These are phyloP conservation scores for Sthenelais limicola DNA, from an alignment of 2,888 invertebrate species.

Conservation along the genomic window DNA sequence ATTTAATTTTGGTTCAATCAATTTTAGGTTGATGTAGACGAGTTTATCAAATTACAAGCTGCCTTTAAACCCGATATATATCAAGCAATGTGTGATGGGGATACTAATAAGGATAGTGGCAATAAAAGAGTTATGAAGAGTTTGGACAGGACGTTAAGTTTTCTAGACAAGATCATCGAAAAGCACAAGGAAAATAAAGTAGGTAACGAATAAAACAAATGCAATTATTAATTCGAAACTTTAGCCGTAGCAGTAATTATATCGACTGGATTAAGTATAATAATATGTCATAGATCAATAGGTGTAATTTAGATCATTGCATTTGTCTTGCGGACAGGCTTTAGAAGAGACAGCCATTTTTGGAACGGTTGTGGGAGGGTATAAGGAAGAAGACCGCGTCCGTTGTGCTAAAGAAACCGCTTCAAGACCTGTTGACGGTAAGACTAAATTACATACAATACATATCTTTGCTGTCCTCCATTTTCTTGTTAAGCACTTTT, in stretches of 20 bases:
- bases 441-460: conserved; percentile 49
- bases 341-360: conserved; percentile 76
- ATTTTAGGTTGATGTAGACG: conserved; percentile 74
- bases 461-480: not conserved
- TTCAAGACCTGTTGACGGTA: conserved; percentile 75
- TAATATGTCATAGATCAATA: no score
- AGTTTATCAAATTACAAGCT: conserved; percentile 83
- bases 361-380: conserved; percentile 85
- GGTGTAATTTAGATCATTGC: no score
- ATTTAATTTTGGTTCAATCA: not conserved
- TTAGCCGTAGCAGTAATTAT: no score
- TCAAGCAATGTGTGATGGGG: conserved; percentile 85
- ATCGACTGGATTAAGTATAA: no score
- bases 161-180: conserved; percentile 81
- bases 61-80: conserved; percentile 86
- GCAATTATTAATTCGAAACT: no score
- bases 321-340: conserved; percentile 61
- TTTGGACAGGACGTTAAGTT: conserved; percentile 79
- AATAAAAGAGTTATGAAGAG: conserved; percentile 82
- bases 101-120: conserved; percentile 79
- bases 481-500: no score
- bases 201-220: no score
- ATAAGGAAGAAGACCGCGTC: conserved; percentile 78
- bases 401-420: conserved; percentile 78
- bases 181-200: conserved; percentile 78